Evolutionary conservation across 2,888 invertebrate genomes (phyloP), one percentile per base, ranked within the genome.

Genomic region (Oxyteleia sp.): DNA sequence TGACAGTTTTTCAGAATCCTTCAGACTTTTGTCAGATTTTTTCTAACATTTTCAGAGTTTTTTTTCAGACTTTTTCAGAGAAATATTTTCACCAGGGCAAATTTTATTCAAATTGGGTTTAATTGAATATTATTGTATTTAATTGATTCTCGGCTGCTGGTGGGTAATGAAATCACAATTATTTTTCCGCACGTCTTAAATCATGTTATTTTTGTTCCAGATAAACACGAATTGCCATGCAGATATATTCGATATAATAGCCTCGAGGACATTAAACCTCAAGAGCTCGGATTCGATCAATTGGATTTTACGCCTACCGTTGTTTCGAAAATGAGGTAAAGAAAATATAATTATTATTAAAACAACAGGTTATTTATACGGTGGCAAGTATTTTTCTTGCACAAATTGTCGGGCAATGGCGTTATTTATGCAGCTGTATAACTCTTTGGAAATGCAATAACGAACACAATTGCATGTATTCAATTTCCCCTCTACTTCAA

Each of bases 271-370:
- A 90, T 93, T 26, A 92, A 87, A 29, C 86, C 93, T 8, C 88
- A 91, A 51, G 93, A 93, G 47, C 87, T 93, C 57, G 93, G 93
- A 71, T 92, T 93, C 59, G 85, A 76, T 53, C 90, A 91, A 53
- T 84, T 93, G 79, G 93, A 93, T 59, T 93, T 93, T 68, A 92
- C 93, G 2, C 92, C 93, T 8, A 89, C 89, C 29, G 92, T 93
- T 43, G 89, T 93, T 16, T 91, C 93, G 16, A 93, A 92, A 88
- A 93, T 93, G 90, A 90, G 93, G 93, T 93, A 85, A 88, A 84
- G 1, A 4, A 5, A 45, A 51, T 35, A 59, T 13, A 3, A 7
- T 16, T 66, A 47, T 20, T 38, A 15, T 32, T 13, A 15, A 11
- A 26, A 32, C 32, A 32, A 32, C 1, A 32, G 1, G 8, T 32